Percentiles rank a stretch among this genome's conserved stretches.
Conservation (phyloP, 2,888 invertebrate species). For the Microchrysa polita region DNA sequence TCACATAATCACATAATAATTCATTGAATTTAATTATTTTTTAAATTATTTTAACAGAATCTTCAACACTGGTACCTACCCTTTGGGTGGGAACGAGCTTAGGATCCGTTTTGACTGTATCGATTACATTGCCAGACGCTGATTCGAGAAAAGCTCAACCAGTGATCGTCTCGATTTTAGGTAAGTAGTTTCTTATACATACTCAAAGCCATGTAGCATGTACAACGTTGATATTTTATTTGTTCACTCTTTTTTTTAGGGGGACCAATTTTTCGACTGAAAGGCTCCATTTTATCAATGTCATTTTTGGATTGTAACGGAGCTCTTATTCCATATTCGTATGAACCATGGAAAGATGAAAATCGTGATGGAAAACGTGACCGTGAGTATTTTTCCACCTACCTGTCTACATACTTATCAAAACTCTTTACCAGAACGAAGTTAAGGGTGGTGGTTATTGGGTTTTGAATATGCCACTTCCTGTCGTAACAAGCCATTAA, state of each 20-base stretch:
- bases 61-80: constrained; percentile 83
- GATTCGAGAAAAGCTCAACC: constrained; percentile 86
- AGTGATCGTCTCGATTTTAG: constrained; percentile 87
- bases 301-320: constrained; percentile 97
- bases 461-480: too few relatives aligned
- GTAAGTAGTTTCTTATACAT: constrained; percentile 68
- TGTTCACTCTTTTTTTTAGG: constrained; percentile 68
- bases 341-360: constrained; percentile 94
- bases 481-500: too few relatives aligned
- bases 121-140: constrained; percentile 82
- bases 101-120: constrained; percentile 94
- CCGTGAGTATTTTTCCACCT: constrained; percentile 58
- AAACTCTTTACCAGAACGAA: too few relatives aligned
- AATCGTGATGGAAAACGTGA: constrained; percentile 67
- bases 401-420: too few relatives aligned
- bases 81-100: constrained; percentile 98
- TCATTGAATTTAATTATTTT: not conserved
- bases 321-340: constrained; percentile 87
- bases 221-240: too few relatives aligned
- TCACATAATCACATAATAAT: constrained; percentile 34
- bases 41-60: constrained; percentile 70
- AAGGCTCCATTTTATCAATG: constrained; percentile 93
- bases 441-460: too few relatives aligned
- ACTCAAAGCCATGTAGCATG: too few relatives aligned
- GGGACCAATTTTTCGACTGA: constrained; percentile 95